A percentile compares a stretch with the other conserved stretches of the same genome.
phyloP scores from a whole-genome alignment of 2,888 invertebrate species.

The Drepanosiphum platanoidis region DNA sequence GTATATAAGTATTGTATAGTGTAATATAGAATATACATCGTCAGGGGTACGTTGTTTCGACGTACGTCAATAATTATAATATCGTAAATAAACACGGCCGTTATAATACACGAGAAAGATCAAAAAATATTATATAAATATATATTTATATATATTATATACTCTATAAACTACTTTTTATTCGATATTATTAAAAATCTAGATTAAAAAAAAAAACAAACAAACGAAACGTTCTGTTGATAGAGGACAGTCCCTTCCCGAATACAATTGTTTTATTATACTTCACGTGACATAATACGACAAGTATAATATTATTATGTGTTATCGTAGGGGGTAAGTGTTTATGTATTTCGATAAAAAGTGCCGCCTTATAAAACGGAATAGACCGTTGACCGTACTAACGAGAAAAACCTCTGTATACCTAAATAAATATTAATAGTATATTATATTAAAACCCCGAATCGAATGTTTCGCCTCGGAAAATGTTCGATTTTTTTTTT shows the following conservation, averaged over 20 bases:
- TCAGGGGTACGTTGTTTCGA: background rate
- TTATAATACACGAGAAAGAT: background rate
- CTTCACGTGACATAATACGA: background rate
- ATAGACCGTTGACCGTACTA: background rate
- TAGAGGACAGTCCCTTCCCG: background rate
- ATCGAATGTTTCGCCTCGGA: background rate
- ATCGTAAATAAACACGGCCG: background rate
- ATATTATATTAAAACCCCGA: background rate
- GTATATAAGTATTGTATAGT: background rate
- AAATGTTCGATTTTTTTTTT: conserved; percentile 27
- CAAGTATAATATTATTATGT: background rate
- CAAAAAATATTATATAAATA: background rate
- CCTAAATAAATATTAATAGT: background rate
- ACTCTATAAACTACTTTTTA: conserved; percentile 23
- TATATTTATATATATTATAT: background rate
- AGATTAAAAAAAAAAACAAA: background rate
- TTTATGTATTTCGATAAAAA: conserved; percentile 24
- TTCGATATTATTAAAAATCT: conserved; percentile 14
- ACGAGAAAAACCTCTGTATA: background rate
- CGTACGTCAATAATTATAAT: too few relatives aligned
- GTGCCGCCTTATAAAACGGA: conserved; percentile 11
- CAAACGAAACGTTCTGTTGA: background rate
- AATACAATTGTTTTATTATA: background rate
- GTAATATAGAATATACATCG: background rate
- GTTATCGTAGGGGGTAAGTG: too few relatives aligned